Percentiles rank a stretch among this genome's conserved stretches.
These are phyloP conservation scores for Cerastoderma edule DNA, from an alignment of 2,888 invertebrate species.

Conservation along the genomic window DNA sequence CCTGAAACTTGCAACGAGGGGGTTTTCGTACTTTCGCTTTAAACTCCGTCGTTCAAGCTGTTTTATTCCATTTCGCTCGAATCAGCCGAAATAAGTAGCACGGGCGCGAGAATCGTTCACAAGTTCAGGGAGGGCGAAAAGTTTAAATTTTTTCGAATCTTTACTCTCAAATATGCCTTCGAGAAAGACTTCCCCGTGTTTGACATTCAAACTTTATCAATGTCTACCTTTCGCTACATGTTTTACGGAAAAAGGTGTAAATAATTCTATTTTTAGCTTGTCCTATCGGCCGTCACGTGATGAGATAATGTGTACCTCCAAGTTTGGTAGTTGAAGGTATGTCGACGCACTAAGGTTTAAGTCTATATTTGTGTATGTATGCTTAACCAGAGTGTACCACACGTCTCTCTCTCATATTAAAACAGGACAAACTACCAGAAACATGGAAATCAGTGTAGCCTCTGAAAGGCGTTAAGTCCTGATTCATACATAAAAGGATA, in stretches of 20 bases:
- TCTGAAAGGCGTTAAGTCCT: too few species aligned
- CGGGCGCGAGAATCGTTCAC: too few species aligned
- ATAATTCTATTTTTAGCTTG: slow-evolving; percentile 3
- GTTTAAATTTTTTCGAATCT: too few species aligned
- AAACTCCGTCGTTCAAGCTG: background rate
- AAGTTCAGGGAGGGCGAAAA: too few species aligned
- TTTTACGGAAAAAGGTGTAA: slow-evolving; percentile 2
- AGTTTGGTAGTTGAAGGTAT: slow-evolving; percentile 21
- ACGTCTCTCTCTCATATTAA: background rate
- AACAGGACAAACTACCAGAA: too few species aligned
- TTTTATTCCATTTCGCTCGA: background rate
- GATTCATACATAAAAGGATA: too few species aligned
- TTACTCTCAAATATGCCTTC: too few species aligned
- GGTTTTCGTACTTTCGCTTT: slow-evolving; percentile 8
- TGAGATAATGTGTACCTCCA: slow-evolving; percentile 17
- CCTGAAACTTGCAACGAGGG: too few species aligned
- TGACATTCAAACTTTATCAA: background rate
- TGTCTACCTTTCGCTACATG: background rate
- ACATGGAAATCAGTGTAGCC: too few species aligned
- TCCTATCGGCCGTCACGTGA: slow-evolving; percentile 7
- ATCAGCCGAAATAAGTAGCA: background rate
- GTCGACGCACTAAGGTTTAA: slow-evolving; percentile 2
- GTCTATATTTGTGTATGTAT: slow-evolving; percentile 25
- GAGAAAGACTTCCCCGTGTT: background rate
- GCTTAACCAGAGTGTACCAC: slow-evolving; percentile 6